phyloP scores from a whole-genome alignment of 2,113 vertebrate genomes.

The Todiramphus chloris region DNA sequence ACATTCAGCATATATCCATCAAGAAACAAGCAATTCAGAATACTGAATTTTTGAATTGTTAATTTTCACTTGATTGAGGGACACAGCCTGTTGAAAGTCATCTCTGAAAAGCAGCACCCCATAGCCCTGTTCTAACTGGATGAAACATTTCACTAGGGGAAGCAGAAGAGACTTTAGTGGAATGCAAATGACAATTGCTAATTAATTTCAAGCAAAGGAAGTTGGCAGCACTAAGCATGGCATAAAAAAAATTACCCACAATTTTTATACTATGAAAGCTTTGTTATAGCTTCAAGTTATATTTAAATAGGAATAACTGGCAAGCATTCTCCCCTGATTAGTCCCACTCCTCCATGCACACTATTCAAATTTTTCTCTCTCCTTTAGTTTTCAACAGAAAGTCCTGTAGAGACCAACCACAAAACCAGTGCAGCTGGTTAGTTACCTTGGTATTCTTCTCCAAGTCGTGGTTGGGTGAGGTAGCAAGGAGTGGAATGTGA shows the following conservation, averaged over 20 bases:
- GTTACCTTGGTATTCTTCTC: constrained; percentile 85
- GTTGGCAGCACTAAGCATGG: not conserved
- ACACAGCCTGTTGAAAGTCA: not conserved
- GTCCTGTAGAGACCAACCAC: not conserved
- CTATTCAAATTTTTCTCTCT: not conserved
- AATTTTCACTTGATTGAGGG: not conserved
- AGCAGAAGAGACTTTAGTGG: not conserved
- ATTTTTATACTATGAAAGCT: not conserved
- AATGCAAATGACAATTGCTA: not conserved
- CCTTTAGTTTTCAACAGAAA: not conserved
- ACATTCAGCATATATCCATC: not conserved
- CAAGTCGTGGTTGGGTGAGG: constrained; percentile 68
- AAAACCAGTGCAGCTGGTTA: not conserved
- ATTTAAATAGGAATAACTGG: not conserved
- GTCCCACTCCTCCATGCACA: not conserved
- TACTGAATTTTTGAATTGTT: not conserved
- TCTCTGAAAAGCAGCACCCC: not conserved
- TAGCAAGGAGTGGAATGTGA: constrained; percentile 80
- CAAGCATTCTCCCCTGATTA: not conserved
- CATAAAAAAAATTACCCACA: not conserved
- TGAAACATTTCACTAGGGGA: not conserved
- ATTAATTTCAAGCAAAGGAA: not conserved
- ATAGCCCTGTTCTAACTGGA: not conserved
- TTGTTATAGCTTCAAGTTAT: not conserved
- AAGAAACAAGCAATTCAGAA: not conserved